Conservation (phyloP, 2,797 vertebrate genomes). For the Cossypha niveicapilla region DNA sequence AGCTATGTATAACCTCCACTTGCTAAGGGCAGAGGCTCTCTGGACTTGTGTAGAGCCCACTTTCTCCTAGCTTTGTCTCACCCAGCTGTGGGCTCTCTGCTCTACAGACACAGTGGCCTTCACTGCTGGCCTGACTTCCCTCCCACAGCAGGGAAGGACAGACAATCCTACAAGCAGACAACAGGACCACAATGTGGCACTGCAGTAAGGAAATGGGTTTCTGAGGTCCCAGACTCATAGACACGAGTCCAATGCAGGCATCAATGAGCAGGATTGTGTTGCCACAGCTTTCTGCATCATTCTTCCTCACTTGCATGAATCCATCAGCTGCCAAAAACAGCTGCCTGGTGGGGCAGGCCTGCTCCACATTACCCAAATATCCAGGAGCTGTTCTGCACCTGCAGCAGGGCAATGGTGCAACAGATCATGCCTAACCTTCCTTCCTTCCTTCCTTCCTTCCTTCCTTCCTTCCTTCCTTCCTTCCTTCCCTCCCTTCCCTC, state of each 20-base stretch:
- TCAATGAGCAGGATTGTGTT: background rate
- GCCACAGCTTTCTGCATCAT: background rate
- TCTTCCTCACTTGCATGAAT: background rate
- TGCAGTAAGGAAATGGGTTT: background rate
- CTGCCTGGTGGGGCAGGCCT: background rate
- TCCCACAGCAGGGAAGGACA: background rate
- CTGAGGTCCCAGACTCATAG: background rate
- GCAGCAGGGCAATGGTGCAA: background rate
- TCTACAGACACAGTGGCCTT: background rate
- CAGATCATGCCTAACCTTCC: background rate
- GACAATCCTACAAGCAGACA: background rate
- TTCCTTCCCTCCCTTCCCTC: no score
- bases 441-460: background rate
- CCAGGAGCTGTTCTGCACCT: background rate
- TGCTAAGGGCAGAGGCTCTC: background rate
- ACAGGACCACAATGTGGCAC: background rate
- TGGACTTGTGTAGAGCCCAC: background rate
- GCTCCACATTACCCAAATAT: background rate
- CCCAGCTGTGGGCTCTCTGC: background rate
- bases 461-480: background rate
- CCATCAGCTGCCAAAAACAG: background rate
- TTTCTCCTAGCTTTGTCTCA: background rate
- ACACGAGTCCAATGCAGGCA: background rate
- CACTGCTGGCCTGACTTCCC: accelerated
- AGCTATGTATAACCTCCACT: background rate